Evolutionary conservation across 2,113 vertebrate genomes (phyloP).

Genomic region (Synchiropus splendidus): DNA sequence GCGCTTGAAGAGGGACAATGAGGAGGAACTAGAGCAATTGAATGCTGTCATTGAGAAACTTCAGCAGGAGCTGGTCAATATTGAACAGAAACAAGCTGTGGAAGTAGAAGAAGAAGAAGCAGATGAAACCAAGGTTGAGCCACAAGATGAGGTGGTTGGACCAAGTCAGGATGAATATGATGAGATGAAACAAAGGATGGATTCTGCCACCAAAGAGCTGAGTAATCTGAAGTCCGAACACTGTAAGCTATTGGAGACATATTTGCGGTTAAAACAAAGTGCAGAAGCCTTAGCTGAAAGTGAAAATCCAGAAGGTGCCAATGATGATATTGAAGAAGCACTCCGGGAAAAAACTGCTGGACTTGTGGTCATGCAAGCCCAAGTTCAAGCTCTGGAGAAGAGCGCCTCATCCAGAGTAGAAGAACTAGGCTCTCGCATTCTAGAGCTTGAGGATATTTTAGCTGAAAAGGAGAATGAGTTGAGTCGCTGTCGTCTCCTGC

Average conservation of each 20-base stretch:
- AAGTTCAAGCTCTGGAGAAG: constrained; percentile 63
- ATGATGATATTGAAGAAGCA: constrained; percentile 37
- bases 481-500: constrained; percentile 49
- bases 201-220: constrained; percentile 64
- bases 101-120: constrained; percentile 61
- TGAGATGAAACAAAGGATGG: constrained; percentile 70
- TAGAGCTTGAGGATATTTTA: constrained; percentile 65
- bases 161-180: constrained; percentile 59
- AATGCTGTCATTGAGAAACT: constrained; percentile 89
- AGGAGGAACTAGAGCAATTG: constrained; percentile 85
- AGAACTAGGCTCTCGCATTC: constrained; percentile 53
- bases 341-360: constrained; percentile 57
- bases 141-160: constrained; percentile 34
- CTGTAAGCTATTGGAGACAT: constrained; percentile 40
- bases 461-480: constrained; percentile 74
- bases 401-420: constrained; percentile 49
- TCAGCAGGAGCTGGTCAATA: constrained; percentile 81
- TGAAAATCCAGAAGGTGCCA: constrained; percentile 18
- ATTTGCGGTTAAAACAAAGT: constrained; percentile 36
- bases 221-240: constrained; percentile 59
- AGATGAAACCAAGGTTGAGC: constrained; percentile 59
- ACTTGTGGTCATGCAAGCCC: constrained; percentile 59
- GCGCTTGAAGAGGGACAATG: constrained; percentile 69
- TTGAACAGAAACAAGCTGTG: constrained; percentile 66
- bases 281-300: constrained; percentile 23